A percentile compares a stretch with the other conserved stretches of the same genome.
Conservation (phyloP, 2,888 invertebrate species). For the Clepsis dumicolana region DNA sequence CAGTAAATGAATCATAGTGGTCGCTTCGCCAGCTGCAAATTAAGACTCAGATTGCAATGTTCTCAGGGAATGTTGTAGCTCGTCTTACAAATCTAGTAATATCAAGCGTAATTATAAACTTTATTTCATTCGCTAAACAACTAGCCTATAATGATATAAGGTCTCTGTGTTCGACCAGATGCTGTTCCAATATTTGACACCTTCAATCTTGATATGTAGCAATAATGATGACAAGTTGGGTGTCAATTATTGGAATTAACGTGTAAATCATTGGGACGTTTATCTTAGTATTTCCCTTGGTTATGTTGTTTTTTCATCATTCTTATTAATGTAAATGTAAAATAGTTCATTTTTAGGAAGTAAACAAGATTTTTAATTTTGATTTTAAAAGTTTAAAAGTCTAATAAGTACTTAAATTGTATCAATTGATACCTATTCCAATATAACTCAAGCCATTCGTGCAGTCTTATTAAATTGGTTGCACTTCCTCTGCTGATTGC, state of each 20-base stretch:
- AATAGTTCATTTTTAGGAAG: too few relatives aligned
- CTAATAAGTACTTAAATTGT: too few relatives aligned
- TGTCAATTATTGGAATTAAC: too few relatives aligned
- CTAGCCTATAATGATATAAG: neutral
- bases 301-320: too few relatives aligned
- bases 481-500: constrained; percentile 4
- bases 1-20: constrained; percentile 72
- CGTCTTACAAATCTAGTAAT: constrained; percentile 61
- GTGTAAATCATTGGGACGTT: too few relatives aligned
- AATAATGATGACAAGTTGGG: too few relatives aligned
- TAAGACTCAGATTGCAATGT: constrained; percentile 72
- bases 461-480: constrained; percentile 5
- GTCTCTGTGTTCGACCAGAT: neutral
- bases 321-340: too few relatives aligned
- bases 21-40: constrained; percentile 71
- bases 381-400: neutral
- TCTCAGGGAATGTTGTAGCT: constrained; percentile 66
- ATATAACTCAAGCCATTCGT: neutral
- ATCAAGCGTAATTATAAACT: constrained; percentile 59
- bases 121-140: constrained; percentile 38
- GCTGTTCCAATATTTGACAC: too few relatives aligned
- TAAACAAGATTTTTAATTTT: neutral
- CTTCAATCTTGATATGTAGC: too few relatives aligned
- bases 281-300: too few relatives aligned
- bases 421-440: too few relatives aligned